Percentiles rank a stretch among this genome's conserved stretches.
These are phyloP conservation scores for Tetropium fuscum DNA, from an alignment of 2,888 invertebrate species.

Conservation along the genomic window DNA sequence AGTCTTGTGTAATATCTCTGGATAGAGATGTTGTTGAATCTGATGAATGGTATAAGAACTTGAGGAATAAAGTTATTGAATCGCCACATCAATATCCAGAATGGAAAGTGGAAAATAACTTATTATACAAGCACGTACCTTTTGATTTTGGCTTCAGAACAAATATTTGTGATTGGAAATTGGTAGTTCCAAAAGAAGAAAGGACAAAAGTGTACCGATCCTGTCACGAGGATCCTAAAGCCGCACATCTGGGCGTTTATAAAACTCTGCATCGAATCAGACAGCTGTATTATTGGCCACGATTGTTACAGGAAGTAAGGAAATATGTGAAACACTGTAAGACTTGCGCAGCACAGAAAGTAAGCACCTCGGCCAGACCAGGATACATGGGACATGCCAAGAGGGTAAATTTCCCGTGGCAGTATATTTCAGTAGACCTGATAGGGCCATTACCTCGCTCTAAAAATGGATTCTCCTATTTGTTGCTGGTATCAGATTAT, in stretches of 20 bases:
- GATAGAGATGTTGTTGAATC: background rate
- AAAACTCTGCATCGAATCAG: constrained; percentile 33
- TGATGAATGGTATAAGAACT: constrained; percentile 3
- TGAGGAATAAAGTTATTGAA: background rate
- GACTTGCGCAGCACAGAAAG: constrained; percentile 13
- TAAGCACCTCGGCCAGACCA: background rate
- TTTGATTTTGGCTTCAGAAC: background rate
- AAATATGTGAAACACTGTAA: constrained; percentile 5
- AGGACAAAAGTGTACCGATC: constrained; percentile 24
- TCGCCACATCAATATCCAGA: constrained; percentile 10
- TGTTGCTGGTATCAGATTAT: constrained; percentile 10
- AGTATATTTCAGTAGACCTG: constrained; percentile 14
- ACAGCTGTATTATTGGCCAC: constrained; percentile 35
- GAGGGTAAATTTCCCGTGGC: constrained; percentile 18
- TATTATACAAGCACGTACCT: background rate
- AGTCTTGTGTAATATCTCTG: background rate
- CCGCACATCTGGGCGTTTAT: constrained; percentile 39
- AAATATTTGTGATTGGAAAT: constrained; percentile 40
- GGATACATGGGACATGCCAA: constrained; percentile 26
- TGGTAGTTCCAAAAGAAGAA: constrained; percentile 38
- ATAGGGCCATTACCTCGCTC: constrained; percentile 12
- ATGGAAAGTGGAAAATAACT: background rate
- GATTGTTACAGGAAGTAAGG: constrained; percentile 27
- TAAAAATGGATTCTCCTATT: background rate
- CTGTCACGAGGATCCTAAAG: constrained; percentile 33